Base-by-base conservation (phyloP, 2,888 invertebrate genomes). In the Trachelus stipa region DNA sequence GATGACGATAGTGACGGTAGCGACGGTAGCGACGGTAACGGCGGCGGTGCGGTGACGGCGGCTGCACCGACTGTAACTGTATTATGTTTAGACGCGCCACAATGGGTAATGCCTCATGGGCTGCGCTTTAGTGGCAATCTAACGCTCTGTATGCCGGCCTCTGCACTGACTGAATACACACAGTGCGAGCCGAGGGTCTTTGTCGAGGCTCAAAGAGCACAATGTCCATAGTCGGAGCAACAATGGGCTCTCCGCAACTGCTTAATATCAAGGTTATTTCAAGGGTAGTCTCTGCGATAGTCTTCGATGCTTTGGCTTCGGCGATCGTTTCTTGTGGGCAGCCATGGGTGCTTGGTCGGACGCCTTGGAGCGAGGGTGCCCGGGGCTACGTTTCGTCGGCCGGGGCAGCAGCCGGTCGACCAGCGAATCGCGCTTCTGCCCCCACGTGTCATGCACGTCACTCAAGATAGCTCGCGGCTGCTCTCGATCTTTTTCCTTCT, bases 191-290 rank as follows among this genome's bases (percentile, higher is more conserved):
- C 83, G 80, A 75, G 75, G 77, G 81, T 75, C 82, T 88, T 88
- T 89, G 87, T 88, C 82, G 81, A 84, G 79, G 85, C 83, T 89
- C 86, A 89, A 89, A 88, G 88, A 87, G 88, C 85, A 88, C 88
- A 89, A 89, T 89, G 86, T 89, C 88, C 86, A 88, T 87, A 87
- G 88, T 88, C 77, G 79, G 77, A 40, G 81, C 85, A 85, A 89
- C 89, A 89, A 89, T 89, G 85, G 88, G 81, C 86, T 84, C 85
- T 88, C 85, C 83, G 85, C 87, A 83, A 87, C 87, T 88, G 88
- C 86, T 88, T 89, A 88, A 88, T 88, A 88, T 89, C 88, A 89
- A 89, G 89, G 88, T 87, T 88, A 85, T 85, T 86, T 85, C 84
- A 87, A 87, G 87, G 87, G 86, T 87, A 85, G 84, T 84, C 85